A percentile compares a stretch with the other conserved stretches of the same genome.
phyloP scores from a whole-genome alignment of 1,140 invertebrate genomes.

The Mylabris phalerata region DNA sequence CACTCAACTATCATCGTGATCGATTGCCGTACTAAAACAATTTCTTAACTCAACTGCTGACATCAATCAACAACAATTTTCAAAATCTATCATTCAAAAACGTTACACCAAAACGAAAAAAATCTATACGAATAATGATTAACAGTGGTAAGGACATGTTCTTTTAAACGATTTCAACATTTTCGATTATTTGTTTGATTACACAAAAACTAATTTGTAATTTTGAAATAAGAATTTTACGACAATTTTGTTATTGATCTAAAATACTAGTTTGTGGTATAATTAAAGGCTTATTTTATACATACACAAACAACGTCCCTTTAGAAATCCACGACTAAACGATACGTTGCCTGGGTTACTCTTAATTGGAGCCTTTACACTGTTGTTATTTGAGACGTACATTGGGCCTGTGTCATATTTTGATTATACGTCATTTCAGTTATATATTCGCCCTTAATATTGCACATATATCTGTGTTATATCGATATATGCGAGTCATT shows the following conservation, averaged over 20 bases:
- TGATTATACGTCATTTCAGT: constrained; percentile 15
- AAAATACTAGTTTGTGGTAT: constrained; percentile 4
- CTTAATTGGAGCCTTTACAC: constrained; percentile 27
- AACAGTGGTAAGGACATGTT: too few species aligned
- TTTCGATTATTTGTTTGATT: too few species aligned
- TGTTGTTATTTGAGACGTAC: constrained; percentile 27
- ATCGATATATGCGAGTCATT: not conserved
- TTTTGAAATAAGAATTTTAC: constrained; percentile 4
- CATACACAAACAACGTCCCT: constrained; percentile 17
- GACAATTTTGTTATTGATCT: constrained; percentile 8
- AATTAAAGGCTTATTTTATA: not conserved
- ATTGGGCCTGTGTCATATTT: constrained; percentile 13
- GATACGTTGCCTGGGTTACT: constrained; percentile 27
- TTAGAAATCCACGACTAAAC: constrained; percentile 16
- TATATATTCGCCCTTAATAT: constrained; percentile 6
- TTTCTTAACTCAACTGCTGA: too few species aligned
- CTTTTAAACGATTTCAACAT: too few species aligned
- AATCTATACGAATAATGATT: too few species aligned
- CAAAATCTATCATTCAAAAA: too few species aligned
- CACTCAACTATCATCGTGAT: too few species aligned
- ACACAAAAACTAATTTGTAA: not conserved
- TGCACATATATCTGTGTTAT: not conserved
- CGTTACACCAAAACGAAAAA: too few species aligned
- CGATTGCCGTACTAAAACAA: too few species aligned
- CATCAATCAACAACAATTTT: too few species aligned